Conservation (phyloP, 2,797 vertebrate genomes). For the Eulemur mongoz region DNA sequence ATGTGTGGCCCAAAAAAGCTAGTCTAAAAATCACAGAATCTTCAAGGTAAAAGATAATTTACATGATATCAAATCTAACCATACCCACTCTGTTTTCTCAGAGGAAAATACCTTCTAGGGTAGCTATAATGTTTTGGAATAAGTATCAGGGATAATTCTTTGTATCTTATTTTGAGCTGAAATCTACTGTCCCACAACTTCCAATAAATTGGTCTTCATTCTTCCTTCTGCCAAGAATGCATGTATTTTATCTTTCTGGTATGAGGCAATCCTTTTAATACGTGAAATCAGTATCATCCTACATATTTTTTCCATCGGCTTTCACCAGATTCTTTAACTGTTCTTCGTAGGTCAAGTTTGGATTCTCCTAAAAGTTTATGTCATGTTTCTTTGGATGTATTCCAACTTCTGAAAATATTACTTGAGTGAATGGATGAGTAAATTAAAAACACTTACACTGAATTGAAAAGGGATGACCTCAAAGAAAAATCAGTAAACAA, state of each 20-base stretch:
- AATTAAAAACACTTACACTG: constrained; percentile 38
- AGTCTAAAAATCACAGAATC: neutral
- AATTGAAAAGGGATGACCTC: constrained; percentile 16
- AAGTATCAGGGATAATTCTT: neutral
- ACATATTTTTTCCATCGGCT: neutral
- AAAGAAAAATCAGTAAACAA: constrained; percentile 36
- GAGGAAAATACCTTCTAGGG: neutral
- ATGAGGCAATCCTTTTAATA: neutral
- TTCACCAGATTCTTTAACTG: neutral
- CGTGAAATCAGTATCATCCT: neutral
- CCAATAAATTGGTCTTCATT: neutral
- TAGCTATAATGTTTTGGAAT: neutral
- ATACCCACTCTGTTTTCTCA: neutral
- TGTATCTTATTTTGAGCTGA: neutral
- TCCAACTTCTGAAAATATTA: constrained; percentile 25
- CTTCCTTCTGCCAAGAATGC: neutral
- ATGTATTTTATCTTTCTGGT: neutral
- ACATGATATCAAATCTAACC: neutral
- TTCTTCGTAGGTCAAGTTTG: neutral
- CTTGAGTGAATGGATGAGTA: neutral
- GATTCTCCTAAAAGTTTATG: neutral
- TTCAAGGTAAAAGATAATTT: neutral
- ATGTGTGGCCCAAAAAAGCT: neutral
- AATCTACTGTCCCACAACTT: neutral
- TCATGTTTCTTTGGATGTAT: neutral